Evolutionary conservation across 2,797 vertebrate species (phyloP).

Genomic region (Ctenochaetus hawaiiensis): DNA sequence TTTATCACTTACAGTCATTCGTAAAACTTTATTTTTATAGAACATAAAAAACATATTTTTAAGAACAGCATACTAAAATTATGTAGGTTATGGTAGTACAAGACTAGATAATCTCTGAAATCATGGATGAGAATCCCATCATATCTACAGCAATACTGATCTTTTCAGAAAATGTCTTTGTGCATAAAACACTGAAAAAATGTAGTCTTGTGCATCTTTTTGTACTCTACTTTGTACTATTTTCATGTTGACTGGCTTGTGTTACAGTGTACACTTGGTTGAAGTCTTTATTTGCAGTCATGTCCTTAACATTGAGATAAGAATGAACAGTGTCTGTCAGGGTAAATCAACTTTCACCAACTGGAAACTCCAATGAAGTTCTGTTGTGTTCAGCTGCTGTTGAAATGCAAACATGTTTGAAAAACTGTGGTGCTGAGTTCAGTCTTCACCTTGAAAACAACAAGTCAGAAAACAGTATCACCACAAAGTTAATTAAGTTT

Average conservation of each 20-base stretch:
- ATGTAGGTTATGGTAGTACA: too few species aligned
- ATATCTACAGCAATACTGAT: not conserved
- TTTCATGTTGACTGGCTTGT: slow-evolving; percentile 4
- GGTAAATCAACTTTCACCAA: slow-evolving; percentile 19
- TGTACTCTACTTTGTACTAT: not conserved
- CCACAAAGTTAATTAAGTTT: not conserved
- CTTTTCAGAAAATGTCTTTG: not conserved
- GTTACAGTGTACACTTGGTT: slow-evolving; percentile 1
- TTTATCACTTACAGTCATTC: not conserved
- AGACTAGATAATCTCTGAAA: not conserved
- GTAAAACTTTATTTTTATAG: not conserved
- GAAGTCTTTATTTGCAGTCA: slow-evolving; percentile 21
- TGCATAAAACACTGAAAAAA: slow-evolving; percentile 5
- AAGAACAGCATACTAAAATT: not conserved
- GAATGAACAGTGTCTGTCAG: slow-evolving; percentile 23
- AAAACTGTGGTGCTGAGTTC: slow-evolving; percentile 8
- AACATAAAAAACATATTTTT: not conserved
- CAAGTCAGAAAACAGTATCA: not conserved
- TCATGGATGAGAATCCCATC: not conserved
- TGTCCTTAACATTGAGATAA: slow-evolving; percentile 10
- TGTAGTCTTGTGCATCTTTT: not conserved
- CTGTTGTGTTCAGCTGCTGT: slow-evolving; percentile 32
- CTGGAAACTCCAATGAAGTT: slow-evolving; percentile 10
- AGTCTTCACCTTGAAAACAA: slow-evolving; percentile 7
- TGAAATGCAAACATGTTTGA: not conserved